Conservation (phyloP, 2,888 invertebrate genomes). For the Luffia ferchaultella region DNA sequence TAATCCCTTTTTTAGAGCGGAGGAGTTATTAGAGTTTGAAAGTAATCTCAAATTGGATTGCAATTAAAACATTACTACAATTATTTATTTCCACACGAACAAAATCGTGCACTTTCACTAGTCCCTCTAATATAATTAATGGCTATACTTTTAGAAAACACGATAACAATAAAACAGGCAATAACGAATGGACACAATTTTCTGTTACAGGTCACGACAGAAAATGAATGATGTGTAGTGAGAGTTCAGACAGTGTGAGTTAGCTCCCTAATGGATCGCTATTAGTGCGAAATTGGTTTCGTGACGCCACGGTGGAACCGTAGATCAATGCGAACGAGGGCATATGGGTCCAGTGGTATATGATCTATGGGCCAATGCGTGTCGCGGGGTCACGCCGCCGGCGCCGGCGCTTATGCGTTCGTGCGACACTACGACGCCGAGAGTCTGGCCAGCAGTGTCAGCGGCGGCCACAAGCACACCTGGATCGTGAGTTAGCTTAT, state of each 20-base stretch:
- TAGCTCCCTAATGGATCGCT: not conserved
- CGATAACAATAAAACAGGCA: not conserved
- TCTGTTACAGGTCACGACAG: not conserved
- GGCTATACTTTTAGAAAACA: too few relatives aligned
- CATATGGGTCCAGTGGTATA: not conserved
- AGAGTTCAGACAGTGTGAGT: too few relatives aligned
- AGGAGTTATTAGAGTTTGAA: too few relatives aligned
- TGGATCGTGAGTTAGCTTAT: conserved; percentile 44
- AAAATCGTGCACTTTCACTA: too few relatives aligned
- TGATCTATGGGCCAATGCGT: conserved; percentile 78
- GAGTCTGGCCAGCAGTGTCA: conserved; percentile 47
- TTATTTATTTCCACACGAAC: too few relatives aligned
- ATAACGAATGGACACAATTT: not conserved
- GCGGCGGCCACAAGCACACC: conserved; percentile 25
- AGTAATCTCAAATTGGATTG: too few relatives aligned
- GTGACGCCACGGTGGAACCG: not conserved
- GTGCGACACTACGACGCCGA: conserved; percentile 55
- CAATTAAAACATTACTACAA: too few relatives aligned
- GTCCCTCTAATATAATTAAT: too few relatives aligned
- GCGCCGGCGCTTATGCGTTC: conserved; percentile 55
- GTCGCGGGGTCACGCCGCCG: conserved; percentile 68
- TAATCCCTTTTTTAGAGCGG: too few relatives aligned
- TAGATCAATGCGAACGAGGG: not conserved
- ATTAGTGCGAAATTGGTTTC: not conserved
- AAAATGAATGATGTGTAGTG: not conserved